Conservation (phyloP, 2,113 vertebrate species). For the Nycticorax nycticorax region DNA sequence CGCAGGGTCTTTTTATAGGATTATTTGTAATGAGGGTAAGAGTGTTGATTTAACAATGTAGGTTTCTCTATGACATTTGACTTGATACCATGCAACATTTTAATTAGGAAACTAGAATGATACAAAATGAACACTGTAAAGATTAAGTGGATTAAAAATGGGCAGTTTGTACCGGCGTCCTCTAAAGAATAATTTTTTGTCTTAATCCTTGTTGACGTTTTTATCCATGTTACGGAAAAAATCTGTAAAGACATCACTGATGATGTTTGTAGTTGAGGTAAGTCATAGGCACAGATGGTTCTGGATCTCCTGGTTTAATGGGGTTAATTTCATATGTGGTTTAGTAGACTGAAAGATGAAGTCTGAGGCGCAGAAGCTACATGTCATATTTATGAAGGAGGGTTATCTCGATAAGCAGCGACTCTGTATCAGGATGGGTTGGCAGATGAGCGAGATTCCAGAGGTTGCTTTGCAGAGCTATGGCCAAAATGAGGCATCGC, state of each 20-base stretch:
- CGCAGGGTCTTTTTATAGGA: neutral
- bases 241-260: neutral
- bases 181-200: neutral
- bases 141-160: neutral
- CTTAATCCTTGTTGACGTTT: neutral
- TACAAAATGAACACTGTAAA: neutral
- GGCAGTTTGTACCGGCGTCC: neutral
- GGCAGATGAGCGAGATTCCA: neutral
- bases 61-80: neutral
- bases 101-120: neutral
- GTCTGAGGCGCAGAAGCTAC: neutral
- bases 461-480: neutral
- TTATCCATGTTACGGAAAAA: neutral
- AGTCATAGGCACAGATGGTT: neutral
- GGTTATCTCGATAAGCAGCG: neutral
- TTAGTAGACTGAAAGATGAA: neutral
- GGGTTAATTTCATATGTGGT: neutral
- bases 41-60: neutral
- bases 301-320: neutral
- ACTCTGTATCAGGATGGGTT: neutral
- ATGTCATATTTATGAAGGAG: accelerated
- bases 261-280: neutral
- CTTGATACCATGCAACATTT: neutral
- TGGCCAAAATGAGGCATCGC: neutral
- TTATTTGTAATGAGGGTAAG: constrained; percentile 15